Evolutionary conservation across 2,888 invertebrate genomes (phyloP), one percentile per base, ranked within the genome.

Genomic region (Acanthosoma haemorrhoidale): DNA sequence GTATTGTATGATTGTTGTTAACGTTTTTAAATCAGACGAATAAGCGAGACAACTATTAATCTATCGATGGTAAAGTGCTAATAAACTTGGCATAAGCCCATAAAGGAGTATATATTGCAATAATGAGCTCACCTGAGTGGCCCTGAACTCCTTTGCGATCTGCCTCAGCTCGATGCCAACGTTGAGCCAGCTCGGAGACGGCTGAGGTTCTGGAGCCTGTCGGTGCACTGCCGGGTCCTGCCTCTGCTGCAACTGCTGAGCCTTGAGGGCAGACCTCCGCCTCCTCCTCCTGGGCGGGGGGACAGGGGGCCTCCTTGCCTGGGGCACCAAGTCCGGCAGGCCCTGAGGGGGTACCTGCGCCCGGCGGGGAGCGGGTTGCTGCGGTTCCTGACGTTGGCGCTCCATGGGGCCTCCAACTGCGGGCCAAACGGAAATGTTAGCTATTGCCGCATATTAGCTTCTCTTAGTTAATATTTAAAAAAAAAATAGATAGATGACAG

Each of bases 111-210:
- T n/a, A n/a, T n/a, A n/a, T n/a, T n/a, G n/a, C n/a, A n/a, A n/a
- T n/a, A n/a, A 9, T 51, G 11, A 21, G 60, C 73, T 69, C 29
- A 74, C 74, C 73, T 71, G 66, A 25, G 70, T 69, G 36, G 73
- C 59, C 31, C 73, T 71, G 73, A 76, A 74, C 43, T 74, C 74
- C 57, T 76, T 75, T 15, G 76, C 76, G 51, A 75, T 75, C 60
- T 72, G 75, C 41, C 76, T 69, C 60, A 76, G 68, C 51, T 76
- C 75, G 29, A 75, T 73, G n/a, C 76, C 76, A 15, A 75, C 74
- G 41, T 73, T 73, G 32, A 70, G 59, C 68, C 59, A 68, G 51
- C 58, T 58, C 4, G 59, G 68, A 6, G 31, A 58, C 31, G 39
- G 64, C 16, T 29, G 25, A 2, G 25, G 36, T 3, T 16, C 16